These are phyloP conservation scores for Garrulus glandarius DNA, from an alignment of 2,797 vertebrate species.

Conservation along the genomic window DNA sequence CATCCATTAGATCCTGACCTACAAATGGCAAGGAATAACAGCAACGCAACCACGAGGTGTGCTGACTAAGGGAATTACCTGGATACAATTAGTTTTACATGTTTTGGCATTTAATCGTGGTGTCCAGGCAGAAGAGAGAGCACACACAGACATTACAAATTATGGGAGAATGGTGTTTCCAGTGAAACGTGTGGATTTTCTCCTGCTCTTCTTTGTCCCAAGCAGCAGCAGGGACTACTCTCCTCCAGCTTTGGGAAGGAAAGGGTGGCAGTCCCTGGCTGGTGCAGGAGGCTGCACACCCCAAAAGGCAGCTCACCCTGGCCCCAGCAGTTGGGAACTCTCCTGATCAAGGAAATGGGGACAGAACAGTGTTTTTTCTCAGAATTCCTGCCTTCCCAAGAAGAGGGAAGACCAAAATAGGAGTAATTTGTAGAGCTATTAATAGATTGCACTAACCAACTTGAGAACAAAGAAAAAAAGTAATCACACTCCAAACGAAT, in stretches of 20 bases:
- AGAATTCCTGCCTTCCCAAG: background rate
- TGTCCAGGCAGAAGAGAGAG: background rate
- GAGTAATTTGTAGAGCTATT: background rate
- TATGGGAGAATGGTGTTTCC: background rate
- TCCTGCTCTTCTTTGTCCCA: background rate
- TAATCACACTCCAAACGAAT: background rate
- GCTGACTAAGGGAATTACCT: slow-evolving; percentile 27
- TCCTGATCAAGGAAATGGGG: background rate
- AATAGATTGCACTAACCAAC: background rate
- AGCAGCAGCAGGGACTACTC: background rate
- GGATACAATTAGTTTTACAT: slow-evolving; percentile 3
- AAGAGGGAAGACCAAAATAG: background rate
- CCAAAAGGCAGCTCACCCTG: background rate
- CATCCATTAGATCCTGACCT: slow-evolving; percentile 62
- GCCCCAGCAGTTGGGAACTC: background rate
- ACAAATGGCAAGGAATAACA: slow-evolving; percentile 49
- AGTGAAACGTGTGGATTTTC: background rate
- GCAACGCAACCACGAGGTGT: background rate
- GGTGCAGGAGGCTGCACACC: fast-evolving
- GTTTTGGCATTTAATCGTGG: slow-evolving; percentile 46
- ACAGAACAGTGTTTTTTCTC: background rate
- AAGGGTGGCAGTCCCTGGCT: background rate
- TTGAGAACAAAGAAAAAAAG: background rate
- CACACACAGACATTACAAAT: background rate
- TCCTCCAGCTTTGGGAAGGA: background rate